Evolutionary conservation across 2,888 invertebrate species (phyloP), one percentile per base, ranked within the genome.

Genomic region (Apodemia mormo): DNA sequence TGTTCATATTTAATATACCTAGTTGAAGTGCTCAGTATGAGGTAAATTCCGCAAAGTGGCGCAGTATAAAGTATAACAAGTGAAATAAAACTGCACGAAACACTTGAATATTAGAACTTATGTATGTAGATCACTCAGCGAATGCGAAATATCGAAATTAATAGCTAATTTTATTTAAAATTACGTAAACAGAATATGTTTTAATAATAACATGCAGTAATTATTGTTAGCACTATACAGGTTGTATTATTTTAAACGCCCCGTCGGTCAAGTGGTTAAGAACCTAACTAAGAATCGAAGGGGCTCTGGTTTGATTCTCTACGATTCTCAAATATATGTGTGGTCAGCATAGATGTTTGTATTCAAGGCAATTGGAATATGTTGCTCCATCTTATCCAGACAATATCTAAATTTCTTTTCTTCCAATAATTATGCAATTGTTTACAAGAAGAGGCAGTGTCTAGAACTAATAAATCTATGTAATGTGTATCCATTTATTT

Each of bases 1-100:
- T 74, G 77, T 79, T 78, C 78, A 72, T 74, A 71, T 72, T 76
- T 71, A 71, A 76, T 73, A 76, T 56, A 45, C 45, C 45, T 45
- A 56, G 67, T 69, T 75, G 65, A 70, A 73, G 74, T 70, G 70
- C 61, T 67, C 65, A 54, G 68, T 66, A 66, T 69, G 58, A 58
- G 58, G 58, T 58, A 30, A 58, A 58, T 58, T 58, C 58, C 58
- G 30, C 30, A 58, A 58, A 58, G 58, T 58, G 58, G 61, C 29
- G 61, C 61, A 61, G 61, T 61, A 30, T 30, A 61, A 22, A 61
- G 33, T 61, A 61, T 61, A 61, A 61, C 30, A 61, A 33, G 61
- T 61, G 14, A 61, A 61, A 61, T 61, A 30, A 61, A 61, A 61
- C 61, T 61, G 14, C 14, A 33, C 30, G 12, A 33, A 33, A 61